A percentile compares a stretch with the other conserved stretches of the same genome.
Evolutionary conservation across 2,797 vertebrate species (phyloP).

Genomic region (Uromys caudimaculatus): DNA sequence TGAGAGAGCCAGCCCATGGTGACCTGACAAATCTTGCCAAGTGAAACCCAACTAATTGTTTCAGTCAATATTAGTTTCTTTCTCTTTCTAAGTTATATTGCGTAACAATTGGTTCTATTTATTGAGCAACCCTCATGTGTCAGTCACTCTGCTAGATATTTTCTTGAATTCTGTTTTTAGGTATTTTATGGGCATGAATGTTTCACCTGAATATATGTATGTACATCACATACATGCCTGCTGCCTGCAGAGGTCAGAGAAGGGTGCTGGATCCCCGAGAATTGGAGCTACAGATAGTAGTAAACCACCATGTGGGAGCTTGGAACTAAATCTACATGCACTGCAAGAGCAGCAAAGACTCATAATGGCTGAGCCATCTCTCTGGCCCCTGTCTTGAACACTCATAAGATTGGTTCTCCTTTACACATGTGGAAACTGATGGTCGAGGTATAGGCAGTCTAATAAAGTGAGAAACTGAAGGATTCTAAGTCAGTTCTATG

Average conservation of each 20-base stretch:
- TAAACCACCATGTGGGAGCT: neutral
- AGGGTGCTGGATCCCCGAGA: neutral
- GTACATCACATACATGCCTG: neutral
- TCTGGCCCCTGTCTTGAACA: neutral
- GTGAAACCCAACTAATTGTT: constrained; percentile 19
- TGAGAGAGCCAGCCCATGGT: neutral
- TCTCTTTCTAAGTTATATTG: neutral
- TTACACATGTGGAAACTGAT: neutral
- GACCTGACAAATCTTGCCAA: constrained; percentile 6
- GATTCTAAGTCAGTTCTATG: neutral
- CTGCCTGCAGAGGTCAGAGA: neutral
- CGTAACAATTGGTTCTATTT: neutral
- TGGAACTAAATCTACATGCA: neutral
- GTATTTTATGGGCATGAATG: neutral
- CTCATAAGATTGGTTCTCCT: neutral
- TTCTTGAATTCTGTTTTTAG: neutral
- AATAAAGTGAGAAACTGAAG: neutral
- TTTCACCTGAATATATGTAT: neutral
- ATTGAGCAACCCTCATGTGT: neutral
- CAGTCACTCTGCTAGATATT: neutral
- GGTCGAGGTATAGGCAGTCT: neutral
- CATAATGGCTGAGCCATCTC: neutral
- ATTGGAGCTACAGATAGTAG: neutral
- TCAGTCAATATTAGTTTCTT: neutral
- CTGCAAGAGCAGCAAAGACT: neutral